Base-by-base conservation (phyloP, 2,113 vertebrate genomes). In the Agapornis roseicollis region DNA sequence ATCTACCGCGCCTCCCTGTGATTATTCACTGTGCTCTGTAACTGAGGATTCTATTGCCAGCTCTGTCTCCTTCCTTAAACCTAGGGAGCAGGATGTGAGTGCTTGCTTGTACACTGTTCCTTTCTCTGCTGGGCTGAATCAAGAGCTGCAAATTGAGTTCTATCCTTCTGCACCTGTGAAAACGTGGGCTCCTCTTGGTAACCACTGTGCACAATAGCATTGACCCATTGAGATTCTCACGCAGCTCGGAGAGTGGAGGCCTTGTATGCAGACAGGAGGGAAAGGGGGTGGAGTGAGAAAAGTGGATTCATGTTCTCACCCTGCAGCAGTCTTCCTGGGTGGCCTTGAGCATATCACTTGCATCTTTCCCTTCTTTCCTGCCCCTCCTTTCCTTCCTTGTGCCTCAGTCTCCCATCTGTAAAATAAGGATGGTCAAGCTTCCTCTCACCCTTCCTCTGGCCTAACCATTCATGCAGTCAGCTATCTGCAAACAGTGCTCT, bases 291-390 rank as follows among this genome's bases (percentile, higher is more conserved):
- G 80, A 79, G 69, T 85, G 87, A 79, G 77, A 93, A 96, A 81
- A 46, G 47, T 79, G 82, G 73, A 69, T 79, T 92, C 5, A 15
- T 61, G 44, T 89, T 31, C 69, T 86, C 19, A 13, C 19, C 37
- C 28, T 79, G 52, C 44, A 84, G 6, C 56, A 61, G 49, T 58
- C 96, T 90, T 92, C 70, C 93, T 95, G 96, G 88, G 93, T 96
- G 92, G 95, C 92, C 92, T 72, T 86, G 88, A 84, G 37, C 28
- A 42, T 83, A 93, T 71, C 69, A 31, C 22, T 93, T 65, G 18
- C 60, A 94, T 92, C 80, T 68, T 94, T 93, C 39, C 39, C 41
- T 72, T 71, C 50, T 52, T 80, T 83, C 89, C 91, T 90, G 77
- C 89, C 69, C 56, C 80, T 93, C 87, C 94, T 93, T 81, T 84